Evolutionary conservation across 2,888 invertebrate species (phyloP).

Genomic region (Nymphalis polychloros): DNA sequence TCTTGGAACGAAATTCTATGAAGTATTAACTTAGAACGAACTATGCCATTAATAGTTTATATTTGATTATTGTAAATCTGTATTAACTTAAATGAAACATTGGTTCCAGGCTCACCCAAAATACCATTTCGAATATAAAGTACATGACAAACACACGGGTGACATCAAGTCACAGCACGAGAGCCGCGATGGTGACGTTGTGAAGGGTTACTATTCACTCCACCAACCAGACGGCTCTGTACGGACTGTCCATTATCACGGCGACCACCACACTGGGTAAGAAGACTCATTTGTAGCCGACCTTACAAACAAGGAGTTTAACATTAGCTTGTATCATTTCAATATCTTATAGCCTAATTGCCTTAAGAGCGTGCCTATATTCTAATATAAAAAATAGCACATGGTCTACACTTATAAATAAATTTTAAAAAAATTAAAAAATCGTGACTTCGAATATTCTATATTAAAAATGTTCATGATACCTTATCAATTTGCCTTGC

Average conservation of each 20-base stretch:
- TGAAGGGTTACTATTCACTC: slow-evolving; percentile 50
- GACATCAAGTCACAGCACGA: slow-evolving; percentile 53
- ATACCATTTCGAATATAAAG: slow-evolving; percentile 57
- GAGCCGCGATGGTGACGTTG: slow-evolving; percentile 49
- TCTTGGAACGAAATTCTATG: no score
- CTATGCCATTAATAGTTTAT: background rate
- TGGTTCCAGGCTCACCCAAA: slow-evolving; percentile 52
- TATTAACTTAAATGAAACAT: background rate
- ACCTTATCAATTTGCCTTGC: background rate
- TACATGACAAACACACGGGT: slow-evolving; percentile 51
- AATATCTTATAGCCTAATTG: background rate
- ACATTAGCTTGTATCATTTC: no score
- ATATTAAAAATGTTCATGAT: no score
- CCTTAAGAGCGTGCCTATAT: background rate
- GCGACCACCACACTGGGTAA: slow-evolving; percentile 57
- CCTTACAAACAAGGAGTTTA: no score
- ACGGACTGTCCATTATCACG: slow-evolving; percentile 49
- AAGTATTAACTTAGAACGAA: no score
- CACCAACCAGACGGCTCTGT: slow-evolving; percentile 50
- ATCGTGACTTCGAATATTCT: no score
- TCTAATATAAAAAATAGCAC: background rate
- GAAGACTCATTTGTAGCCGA: no score
- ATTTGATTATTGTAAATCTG: no score
- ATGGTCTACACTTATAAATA: no score
- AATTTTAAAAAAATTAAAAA: no score